Evolutionary conservation across 2,113 vertebrate species (phyloP).

Genomic region (Bostrychus sinensis): DNA sequence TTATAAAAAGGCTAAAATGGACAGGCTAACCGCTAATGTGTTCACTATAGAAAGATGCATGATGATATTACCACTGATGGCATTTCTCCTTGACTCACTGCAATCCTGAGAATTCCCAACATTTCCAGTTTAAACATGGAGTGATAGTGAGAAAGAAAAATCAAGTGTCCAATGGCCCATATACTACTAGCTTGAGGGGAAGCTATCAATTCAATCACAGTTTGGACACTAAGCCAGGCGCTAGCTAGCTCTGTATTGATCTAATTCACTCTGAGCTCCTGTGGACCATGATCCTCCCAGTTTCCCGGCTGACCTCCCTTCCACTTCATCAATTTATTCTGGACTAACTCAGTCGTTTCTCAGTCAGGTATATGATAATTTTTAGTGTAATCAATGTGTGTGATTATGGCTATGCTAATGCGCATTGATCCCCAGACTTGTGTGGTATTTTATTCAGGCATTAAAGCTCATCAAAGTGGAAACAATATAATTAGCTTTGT

Average conservation of each 20-base stretch:
- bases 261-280: constrained; percentile 37
- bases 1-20: too few relatives aligned
- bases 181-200: constrained; percentile 28
- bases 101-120: constrained; percentile 1
- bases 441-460: constrained; percentile 45
- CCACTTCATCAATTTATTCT: constrained; percentile 53
- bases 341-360: constrained; percentile 57
- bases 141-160: constrained; percentile 37
- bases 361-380: constrained; percentile 68
- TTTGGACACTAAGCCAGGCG: constrained; percentile 47
- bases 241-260: constrained; percentile 58
- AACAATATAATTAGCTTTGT: constrained; percentile 1
- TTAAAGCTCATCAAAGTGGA: constrained; percentile 6
- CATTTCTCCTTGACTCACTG: too few relatives aligned
- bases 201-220: constrained; percentile 63
- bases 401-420: constrained; percentile 69
- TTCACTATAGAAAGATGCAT: too few relatives aligned
- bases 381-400: constrained; percentile 62
- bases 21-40: too few relatives aligned
- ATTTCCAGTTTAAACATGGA: constrained; percentile 7
- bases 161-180: constrained; percentile 18
- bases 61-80: too few relatives aligned
- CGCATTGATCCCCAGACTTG: constrained; percentile 51
- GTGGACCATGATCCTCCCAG: constrained; percentile 49
- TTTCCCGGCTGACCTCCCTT: constrained; percentile 17